Conservation (phyloP, 2,888 invertebrate genomes). For the Meiosimyza decipiens region DNA sequence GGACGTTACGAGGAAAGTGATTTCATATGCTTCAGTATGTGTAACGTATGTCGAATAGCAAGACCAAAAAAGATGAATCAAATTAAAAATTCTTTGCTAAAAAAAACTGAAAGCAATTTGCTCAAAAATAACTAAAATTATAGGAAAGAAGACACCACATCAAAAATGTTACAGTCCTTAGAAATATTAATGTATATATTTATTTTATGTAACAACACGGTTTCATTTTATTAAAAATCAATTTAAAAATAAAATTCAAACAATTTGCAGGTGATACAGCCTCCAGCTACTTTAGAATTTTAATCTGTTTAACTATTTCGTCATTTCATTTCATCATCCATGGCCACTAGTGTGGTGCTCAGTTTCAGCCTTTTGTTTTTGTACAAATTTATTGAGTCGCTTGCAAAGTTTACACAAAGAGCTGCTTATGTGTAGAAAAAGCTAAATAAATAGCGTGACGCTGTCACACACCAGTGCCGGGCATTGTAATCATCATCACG, state of each 20-base stretch:
- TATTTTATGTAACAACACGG: too few relatives aligned
- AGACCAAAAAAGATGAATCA: background rate
- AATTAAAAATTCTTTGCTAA: too few relatives aligned
- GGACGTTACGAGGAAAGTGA: background rate
- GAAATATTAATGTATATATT: too few relatives aligned
- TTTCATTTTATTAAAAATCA: too few relatives aligned
- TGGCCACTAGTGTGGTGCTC: background rate
- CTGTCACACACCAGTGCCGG: background rate
- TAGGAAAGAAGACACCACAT: too few relatives aligned
- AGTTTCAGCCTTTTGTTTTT: background rate
- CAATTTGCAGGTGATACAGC: too few relatives aligned
- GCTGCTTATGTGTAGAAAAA: background rate
- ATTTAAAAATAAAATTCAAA: too few relatives aligned
- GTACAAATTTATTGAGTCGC: conserved; percentile 16
- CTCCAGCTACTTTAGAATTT: too few relatives aligned
- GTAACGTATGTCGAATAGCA: background rate
- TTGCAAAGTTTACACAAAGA: background rate
- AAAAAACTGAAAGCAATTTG: too few relatives aligned
- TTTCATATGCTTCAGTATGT: background rate
- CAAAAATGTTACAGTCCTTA: too few relatives aligned
- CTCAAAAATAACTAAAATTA: too few relatives aligned
- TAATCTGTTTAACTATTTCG: background rate
- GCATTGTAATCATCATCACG: background rate
- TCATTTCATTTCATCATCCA: background rate
- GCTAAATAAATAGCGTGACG: background rate